Percentiles rank a stretch among this genome's conserved stretches.
These are phyloP conservation scores for Paramisgurnus dabryanus DNA, from an alignment of 2,113 vertebrate species.

Conservation along the genomic window DNA sequence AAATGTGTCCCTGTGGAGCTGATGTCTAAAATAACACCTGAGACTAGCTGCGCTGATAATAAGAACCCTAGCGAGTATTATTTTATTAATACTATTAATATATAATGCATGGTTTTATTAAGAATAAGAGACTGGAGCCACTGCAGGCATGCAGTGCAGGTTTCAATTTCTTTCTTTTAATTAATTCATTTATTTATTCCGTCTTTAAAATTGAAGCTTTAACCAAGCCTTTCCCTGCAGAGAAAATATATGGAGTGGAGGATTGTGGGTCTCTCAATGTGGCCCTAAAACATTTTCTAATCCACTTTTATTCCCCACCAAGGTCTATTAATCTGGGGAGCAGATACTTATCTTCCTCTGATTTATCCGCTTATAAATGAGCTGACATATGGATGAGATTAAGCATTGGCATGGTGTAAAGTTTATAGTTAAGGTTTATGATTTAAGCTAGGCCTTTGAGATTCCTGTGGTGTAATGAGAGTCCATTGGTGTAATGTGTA, in stretches of 20 bases:
- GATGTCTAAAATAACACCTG: background rate
- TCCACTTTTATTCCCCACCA: conserved; percentile 62
- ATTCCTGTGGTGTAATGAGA: conserved; percentile 53
- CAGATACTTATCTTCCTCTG: conserved; percentile 66
- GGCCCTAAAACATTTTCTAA: conserved; percentile 66
- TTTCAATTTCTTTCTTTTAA: conserved; percentile 43
- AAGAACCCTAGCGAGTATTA: background rate
- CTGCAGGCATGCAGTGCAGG: background rate
- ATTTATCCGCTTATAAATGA: conserved; percentile 75
- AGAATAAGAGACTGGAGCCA: background rate
- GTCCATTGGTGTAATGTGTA: conserved; percentile 56
- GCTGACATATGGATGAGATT: conserved; percentile 71
- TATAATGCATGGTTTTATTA: background rate
- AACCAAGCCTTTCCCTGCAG: conserved; percentile 55
- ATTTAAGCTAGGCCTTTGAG: conserved; percentile 48
- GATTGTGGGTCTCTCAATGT: conserved; percentile 56
- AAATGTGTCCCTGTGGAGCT: background rate
- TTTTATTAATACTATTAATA: background rate
- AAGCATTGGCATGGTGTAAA: conserved; percentile 60
- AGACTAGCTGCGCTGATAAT: background rate
- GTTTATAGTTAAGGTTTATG: conserved; percentile 70
- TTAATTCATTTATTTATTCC: conserved; percentile 33
- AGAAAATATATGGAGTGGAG: conserved; percentile 55
- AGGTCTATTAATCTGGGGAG: conserved; percentile 70
- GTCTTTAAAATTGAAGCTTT: conserved; percentile 47